Conservation (phyloP, 2,888 invertebrate genomes). For the Habroteleia sp. region DNA sequence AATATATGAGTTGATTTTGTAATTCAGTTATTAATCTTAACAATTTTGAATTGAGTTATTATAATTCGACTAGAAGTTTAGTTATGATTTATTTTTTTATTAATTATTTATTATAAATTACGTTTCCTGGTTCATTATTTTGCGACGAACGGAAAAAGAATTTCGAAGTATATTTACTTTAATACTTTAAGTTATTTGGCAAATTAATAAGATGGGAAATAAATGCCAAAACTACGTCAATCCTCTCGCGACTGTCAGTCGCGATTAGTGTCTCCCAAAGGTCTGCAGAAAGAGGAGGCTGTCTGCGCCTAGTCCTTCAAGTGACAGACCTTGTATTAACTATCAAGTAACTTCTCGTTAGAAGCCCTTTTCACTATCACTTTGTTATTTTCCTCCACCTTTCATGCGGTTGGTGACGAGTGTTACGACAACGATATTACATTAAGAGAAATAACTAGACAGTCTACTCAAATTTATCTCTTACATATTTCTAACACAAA, state of each 20-base stretch:
- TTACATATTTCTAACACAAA: too few species aligned
- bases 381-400: constrained; percentile 41
- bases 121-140: too few species aligned
- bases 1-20: too few species aligned
- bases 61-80: too few species aligned
- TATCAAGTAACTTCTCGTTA: constrained; percentile 74
- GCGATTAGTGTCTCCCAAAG: constrained; percentile 77
- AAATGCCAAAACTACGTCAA: constrained; percentile 71
- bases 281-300: constrained; percentile 68
- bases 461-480: constrained; percentile 6
- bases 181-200: too few species aligned
- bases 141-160: too few species aligned
- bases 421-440: constrained; percentile 37
- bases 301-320: constrained; percentile 73
- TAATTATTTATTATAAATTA: too few species aligned
- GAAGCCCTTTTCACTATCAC: constrained; percentile 59
- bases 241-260: constrained; percentile 78
- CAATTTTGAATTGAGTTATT: too few species aligned
- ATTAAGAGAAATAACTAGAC: constrained; percentile 18
- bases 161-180: too few species aligned
- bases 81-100: too few species aligned
- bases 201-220: constrained; percentile 41
- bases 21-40: too few species aligned
- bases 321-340: constrained; percentile 78
- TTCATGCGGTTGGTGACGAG: constrained; percentile 29